Percentiles rank a stretch among this genome's conserved stretches.
Evolutionary conservation across 2,888 invertebrate genomes (phyloP).

Genomic region (Dicyrtoma fusca): DNA sequence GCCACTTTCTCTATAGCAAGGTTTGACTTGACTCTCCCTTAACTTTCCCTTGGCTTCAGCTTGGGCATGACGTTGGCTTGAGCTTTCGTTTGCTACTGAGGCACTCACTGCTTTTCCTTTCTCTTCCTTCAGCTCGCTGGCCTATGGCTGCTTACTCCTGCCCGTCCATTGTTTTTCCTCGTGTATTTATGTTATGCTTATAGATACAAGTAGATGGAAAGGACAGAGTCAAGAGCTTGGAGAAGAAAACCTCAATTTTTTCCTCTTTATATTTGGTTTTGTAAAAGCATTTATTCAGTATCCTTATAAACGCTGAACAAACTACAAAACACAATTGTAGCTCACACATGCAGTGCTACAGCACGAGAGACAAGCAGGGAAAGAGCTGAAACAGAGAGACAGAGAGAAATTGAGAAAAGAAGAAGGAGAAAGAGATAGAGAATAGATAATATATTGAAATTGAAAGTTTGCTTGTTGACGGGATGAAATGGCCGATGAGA

Average conservation of each 20-base stretch:
- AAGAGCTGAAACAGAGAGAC: not conserved
- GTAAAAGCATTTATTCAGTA: not conserved
- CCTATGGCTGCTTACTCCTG: not conserved
- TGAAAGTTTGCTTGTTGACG: not conserved
- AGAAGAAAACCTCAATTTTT: not conserved
- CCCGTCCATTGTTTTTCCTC: not conserved
- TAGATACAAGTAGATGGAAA: not conserved
- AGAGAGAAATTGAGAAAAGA: not conserved
- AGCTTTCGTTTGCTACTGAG: too few relatives aligned
- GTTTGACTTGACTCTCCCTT: too few relatives aligned
- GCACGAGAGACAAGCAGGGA: too few relatives aligned
- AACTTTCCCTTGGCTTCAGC: too few relatives aligned
- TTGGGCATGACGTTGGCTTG: too few relatives aligned
- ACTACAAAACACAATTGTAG: too few relatives aligned
- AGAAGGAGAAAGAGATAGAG: not conserved
- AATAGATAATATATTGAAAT: not conserved
- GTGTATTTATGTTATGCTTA: not conserved
- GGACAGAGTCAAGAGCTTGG: not conserved
- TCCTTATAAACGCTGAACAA: not conserved
- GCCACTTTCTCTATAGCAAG: too few relatives aligned
- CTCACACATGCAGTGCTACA: too few relatives aligned
- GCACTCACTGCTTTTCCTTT: not conserved
- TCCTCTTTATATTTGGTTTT: not conserved
- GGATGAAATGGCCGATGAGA: slow-evolving; percentile 1
- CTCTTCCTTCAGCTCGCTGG: not conserved